These are phyloP conservation scores for Atta texana DNA, from an alignment of 1,140 invertebrate genomes.

Conservation along the genomic window DNA sequence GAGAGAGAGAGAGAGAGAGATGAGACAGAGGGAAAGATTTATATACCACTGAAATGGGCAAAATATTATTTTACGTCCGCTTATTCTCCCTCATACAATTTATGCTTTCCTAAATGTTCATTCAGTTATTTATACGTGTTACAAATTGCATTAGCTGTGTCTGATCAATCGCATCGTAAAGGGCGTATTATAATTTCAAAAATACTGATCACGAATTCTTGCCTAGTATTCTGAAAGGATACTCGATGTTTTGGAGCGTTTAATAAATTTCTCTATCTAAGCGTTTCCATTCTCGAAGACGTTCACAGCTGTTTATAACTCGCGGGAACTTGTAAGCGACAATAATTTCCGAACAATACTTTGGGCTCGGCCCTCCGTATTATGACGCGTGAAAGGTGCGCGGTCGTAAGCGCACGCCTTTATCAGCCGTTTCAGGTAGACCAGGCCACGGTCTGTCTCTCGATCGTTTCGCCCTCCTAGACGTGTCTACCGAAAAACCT, in stretches of 20 bases:
- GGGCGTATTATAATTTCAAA: constrained; percentile 27
- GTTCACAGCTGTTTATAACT: constrained; percentile 35
- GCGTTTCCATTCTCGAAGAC: constrained; percentile 16
- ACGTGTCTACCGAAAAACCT: constrained; percentile 63
- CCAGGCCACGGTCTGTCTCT: constrained; percentile 10
- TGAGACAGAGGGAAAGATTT: not conserved
- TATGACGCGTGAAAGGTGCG: constrained; percentile 55
- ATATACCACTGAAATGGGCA: not conserved
- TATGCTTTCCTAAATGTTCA: constrained; percentile 5
- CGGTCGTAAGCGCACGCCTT: constrained; percentile 57
- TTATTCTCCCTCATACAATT: not conserved
- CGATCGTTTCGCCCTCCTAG: constrained; percentile 70
- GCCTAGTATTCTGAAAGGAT: not conserved
- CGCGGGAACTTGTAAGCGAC: constrained; percentile 15
- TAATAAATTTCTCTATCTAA: constrained; percentile 50
- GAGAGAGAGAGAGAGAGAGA: not conserved
- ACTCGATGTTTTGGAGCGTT: not conserved
- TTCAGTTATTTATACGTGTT: constrained; percentile 27
- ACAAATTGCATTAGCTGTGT: constrained; percentile 29
- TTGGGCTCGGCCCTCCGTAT: constrained; percentile 17
- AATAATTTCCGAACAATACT: constrained; percentile 35
- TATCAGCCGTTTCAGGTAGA: constrained; percentile 70
- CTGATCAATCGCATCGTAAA: constrained; percentile 47
- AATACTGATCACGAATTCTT: not conserved
- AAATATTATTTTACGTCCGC: not conserved